Base-by-base conservation (phyloP, 1,140 invertebrate genomes). In the Nautilus pompilius region DNA sequence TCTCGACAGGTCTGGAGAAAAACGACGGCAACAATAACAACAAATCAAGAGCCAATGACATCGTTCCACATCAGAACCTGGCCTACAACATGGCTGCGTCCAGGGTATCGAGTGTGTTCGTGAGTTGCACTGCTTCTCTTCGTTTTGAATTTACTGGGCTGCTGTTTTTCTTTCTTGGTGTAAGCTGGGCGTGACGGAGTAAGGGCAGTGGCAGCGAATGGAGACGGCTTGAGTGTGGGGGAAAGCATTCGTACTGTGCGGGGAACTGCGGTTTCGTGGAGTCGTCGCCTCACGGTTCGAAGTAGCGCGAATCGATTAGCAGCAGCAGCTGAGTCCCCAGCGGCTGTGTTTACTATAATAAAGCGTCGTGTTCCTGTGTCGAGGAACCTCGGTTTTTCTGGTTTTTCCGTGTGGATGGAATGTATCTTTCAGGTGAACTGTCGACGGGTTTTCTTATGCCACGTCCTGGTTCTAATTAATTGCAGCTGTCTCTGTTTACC, bases 1-100 rank as follows among this genome's bases (percentile, higher is more conserved):
- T 4, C 24, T 46, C 24, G 13, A 46, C 13, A 46, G 13, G 24
- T 3, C 24, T 3, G 24, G 3, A 46, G 45, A 4, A 4, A 4
- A 4, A 3, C 13, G 13, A 46, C 17, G 3, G n/a, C 17, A 3
- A 46, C 13, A 13, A 20, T 3, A 20, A 3, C 13, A 3, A 46
- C 4, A 20, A 20, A 1, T 5, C 8, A 10, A 13, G 8, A n/a
- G 0, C 74, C 67, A 73, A 76, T 73, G 55, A 69, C 32, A 64
- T 26, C 17, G 1, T 8, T 60, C 68, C 74, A 76, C 74, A 70
- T 76, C 66, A 65, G 48, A 30, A 61, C 58, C 74, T 66, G 64
- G 15, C 24, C 67, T 69, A 54, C 58, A 73, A 76, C 36, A 76
- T 76, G 74, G 71, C 74, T 30, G 67, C 69, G 51, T 65, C 71